Evolutionary conservation across 64 coral and sea anemone genomes (phyloP).

Genomic region (Stichodactyla helianthus): DNA sequence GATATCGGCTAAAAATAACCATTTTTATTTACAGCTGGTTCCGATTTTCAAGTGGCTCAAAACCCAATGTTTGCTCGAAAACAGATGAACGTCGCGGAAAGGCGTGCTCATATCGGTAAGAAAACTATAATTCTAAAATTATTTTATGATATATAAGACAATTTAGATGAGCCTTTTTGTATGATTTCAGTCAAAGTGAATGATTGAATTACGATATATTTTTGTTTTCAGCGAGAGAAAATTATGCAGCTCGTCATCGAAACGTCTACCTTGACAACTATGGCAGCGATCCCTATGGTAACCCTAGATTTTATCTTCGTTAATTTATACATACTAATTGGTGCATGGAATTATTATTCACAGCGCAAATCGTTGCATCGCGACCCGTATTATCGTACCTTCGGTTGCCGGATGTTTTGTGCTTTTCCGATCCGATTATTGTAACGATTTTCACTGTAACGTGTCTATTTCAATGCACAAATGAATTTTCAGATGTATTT

Average conservation of each 20-base stretch:
- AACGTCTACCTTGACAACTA: constrained; percentile 78
- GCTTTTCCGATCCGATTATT: too few relatives aligned
- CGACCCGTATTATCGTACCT: too few relatives aligned
- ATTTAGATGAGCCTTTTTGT: too few relatives aligned
- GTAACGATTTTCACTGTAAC: too few relatives aligned
- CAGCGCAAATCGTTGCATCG: too few relatives aligned
- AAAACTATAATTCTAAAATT: too few relatives aligned
- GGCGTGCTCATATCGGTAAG: background rate
- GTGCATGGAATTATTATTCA: too few relatives aligned
- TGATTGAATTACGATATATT: background rate
- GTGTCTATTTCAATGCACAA: too few relatives aligned
- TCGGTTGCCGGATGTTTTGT: too few relatives aligned
- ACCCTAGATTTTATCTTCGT: background rate
- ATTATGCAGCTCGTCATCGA: constrained; percentile 74
- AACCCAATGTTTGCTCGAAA: constrained; percentile 13
- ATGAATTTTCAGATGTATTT: too few relatives aligned
- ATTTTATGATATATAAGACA: too few relatives aligned
- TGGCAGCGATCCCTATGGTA: constrained; percentile 80
- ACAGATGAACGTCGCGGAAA: constrained; percentile 15
- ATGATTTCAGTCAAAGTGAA: background rate
- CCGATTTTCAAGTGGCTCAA: background rate
- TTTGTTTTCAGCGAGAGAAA: constrained; percentile 53
- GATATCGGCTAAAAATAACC: background rate
- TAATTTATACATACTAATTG: background rate
- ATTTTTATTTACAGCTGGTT: background rate